A percentile compares a stretch with the other conserved stretches of the same genome.
These are phyloP conservation scores for Poecilia latipinna DNA, from an alignment of 2,113 vertebrate genomes.

Conservation along the genomic window DNA sequence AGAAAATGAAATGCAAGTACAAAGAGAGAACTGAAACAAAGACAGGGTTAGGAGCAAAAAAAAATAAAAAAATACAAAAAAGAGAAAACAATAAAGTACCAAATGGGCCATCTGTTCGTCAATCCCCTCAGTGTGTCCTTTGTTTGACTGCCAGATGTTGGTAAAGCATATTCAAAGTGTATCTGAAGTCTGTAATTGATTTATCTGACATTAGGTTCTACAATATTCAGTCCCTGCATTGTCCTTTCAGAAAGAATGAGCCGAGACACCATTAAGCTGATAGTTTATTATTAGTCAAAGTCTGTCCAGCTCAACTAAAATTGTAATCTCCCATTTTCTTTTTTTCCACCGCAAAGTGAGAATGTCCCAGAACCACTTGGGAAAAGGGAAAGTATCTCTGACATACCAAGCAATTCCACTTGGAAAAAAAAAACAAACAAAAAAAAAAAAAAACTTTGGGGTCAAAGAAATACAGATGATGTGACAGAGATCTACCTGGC, in stretches of 20 bases:
- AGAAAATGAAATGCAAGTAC: not conserved
- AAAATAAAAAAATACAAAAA: constrained; percentile 3
- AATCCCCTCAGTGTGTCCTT: not conserved
- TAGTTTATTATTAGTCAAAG: constrained; percentile 24
- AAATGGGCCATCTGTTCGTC: not conserved
- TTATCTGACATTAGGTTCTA: not conserved
- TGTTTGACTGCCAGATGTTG: constrained; percentile 17
- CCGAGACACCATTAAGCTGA: constrained; percentile 28
- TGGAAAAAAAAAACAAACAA: not conserved
- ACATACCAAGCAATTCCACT: not conserved
- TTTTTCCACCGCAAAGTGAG: not conserved
- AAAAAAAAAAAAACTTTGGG: not conserved
- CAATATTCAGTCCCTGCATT: constrained; percentile 5
- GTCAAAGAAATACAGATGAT: not conserved
- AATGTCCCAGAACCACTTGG: constrained; percentile 7
- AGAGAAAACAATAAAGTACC: not conserved
- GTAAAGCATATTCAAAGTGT: not conserved
- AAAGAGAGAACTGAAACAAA: constrained; percentile 18
- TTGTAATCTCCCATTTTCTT: constrained; percentile 10
- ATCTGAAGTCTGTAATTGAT: constrained; percentile 7
- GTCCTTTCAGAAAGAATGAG: constrained; percentile 13
- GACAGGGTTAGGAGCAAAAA: constrained; percentile 3
- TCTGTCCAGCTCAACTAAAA: constrained; percentile 2
- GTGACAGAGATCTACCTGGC: not conserved
- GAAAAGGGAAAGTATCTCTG: not conserved